Percentiles rank a stretch among this genome's conserved stretches.
Evolutionary conservation across 2,888 invertebrate genomes (phyloP).

Genomic region (Xestia ashworthii): DNA sequence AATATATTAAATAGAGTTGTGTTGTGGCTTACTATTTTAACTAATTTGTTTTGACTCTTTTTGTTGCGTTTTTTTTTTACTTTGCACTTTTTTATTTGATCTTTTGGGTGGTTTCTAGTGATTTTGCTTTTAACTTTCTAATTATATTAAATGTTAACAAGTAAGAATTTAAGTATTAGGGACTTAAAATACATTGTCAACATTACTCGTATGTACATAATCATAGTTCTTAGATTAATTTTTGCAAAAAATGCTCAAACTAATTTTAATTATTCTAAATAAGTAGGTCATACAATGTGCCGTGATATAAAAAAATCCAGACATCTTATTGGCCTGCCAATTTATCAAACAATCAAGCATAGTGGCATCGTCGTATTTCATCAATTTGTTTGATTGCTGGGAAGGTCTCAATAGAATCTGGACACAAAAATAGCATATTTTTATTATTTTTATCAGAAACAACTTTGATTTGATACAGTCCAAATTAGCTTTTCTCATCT

Average conservation of each 20-base stretch:
- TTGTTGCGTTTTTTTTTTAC: neutral
- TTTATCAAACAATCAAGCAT: neutral
- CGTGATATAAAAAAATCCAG: neutral
- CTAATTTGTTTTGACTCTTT: conserved; percentile 28
- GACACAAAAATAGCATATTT: neutral
- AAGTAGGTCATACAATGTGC: neutral
- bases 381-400: neutral
- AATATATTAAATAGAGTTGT: conserved; percentile 65
- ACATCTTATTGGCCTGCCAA: neutral
- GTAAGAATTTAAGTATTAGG: neutral
- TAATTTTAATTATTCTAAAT: neutral
- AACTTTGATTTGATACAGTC: neutral
- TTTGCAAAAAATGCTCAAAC: neutral
- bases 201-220: neutral
- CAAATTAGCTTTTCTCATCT: neutral
- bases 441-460: neutral
- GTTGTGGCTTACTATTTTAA: conserved; percentile 65
- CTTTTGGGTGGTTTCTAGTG: neutral
- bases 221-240: neutral
- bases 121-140: neutral
- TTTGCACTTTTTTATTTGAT: neutral
- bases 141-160: neutral
- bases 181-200: neutral
- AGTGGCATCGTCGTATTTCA: neutral
- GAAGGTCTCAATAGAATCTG: neutral